A percentile compares a stretch with the other conserved stretches of the same genome.
Conservation (phyloP, 2,888 invertebrate species). For the Ophion costatus region DNA sequence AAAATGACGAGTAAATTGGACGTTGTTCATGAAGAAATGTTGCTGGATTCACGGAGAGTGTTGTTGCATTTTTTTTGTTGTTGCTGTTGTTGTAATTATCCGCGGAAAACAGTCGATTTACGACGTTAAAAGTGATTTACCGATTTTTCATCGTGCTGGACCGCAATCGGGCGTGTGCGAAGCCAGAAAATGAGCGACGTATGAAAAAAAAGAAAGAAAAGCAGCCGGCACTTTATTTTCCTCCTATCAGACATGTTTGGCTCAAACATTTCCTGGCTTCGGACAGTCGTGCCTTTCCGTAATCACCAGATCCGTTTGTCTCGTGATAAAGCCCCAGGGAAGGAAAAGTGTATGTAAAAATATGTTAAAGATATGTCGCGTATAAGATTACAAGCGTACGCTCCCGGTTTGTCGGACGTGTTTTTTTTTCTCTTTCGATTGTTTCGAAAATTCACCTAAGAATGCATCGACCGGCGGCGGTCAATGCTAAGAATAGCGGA, state of each 20-base stretch:
- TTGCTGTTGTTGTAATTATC: slow-evolving; percentile 15
- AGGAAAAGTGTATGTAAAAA: slow-evolving; percentile 25
- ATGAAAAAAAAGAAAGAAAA: neutral
- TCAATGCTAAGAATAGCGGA: neutral
- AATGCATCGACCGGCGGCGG: too few species aligned
- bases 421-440: neutral
- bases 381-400: neutral
- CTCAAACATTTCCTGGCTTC: slow-evolving; percentile 49
- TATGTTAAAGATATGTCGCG: slow-evolving; percentile 24
- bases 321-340: slow-evolving; percentile 25
- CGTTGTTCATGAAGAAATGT: slow-evolving; percentile 10
- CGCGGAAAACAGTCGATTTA: slow-evolving; percentile 5
- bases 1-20: slow-evolving; percentile 46
- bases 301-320: slow-evolving; percentile 41
- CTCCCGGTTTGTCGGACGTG: neutral
- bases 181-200: slow-evolving; percentile 34
- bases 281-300: slow-evolving; percentile 35
- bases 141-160: slow-evolving; percentile 45
- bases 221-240: neutral
- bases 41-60: slow-evolving; percentile 19
- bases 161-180: slow-evolving; percentile 39
- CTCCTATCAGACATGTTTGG: neutral
- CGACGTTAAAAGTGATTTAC: neutral
- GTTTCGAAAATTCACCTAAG: neutral
- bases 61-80: slow-evolving; percentile 11